Evolutionary conservation across 23 tunicate species (phyloP).

Genomic region (Clavelina lepadiformis): DNA sequence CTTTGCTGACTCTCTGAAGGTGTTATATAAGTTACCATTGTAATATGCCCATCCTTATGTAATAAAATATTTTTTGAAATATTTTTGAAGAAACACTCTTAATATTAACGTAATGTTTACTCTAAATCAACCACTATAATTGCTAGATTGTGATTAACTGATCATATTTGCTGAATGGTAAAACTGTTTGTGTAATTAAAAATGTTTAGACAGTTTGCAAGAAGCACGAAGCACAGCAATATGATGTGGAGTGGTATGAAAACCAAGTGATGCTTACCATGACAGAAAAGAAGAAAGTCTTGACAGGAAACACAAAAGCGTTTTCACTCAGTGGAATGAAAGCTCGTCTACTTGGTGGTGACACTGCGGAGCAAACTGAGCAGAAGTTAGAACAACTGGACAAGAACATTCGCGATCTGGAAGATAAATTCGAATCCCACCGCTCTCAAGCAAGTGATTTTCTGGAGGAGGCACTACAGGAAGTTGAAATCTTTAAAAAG

Average conservation of each 20-base stretch:
- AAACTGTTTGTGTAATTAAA: neutral
- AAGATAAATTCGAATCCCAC: constrained; percentile 30
- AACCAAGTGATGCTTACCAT: constrained; percentile 30
- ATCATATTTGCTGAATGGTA: neutral
- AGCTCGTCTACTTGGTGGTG: constrained; percentile 72
- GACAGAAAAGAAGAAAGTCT: constrained; percentile 61
- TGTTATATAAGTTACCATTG: neutral
- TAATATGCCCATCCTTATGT: neutral
- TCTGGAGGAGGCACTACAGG: constrained; percentile 47
- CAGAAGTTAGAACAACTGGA: constrained; percentile 58
- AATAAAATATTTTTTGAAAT: neutral
- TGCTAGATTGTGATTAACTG: no score
- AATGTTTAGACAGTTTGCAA: constrained; percentile 34
- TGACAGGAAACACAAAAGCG: constrained; percentile 42
- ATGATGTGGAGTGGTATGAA: constrained; percentile 84
- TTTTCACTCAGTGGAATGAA: constrained; percentile 69
- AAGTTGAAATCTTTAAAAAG: constrained; percentile 45
- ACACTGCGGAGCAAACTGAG: constrained; percentile 62
- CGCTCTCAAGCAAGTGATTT: constrained; percentile 22
- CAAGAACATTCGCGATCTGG: constrained; percentile 36
- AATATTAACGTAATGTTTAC: neutral
- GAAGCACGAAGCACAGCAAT: constrained; percentile 86
- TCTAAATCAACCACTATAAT: neutral
- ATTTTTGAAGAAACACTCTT: constrained; percentile 4
- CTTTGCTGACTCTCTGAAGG: constrained; percentile 81